Conservation (phyloP, 2,797 vertebrate genomes). For the Merluccius polli region DNA sequence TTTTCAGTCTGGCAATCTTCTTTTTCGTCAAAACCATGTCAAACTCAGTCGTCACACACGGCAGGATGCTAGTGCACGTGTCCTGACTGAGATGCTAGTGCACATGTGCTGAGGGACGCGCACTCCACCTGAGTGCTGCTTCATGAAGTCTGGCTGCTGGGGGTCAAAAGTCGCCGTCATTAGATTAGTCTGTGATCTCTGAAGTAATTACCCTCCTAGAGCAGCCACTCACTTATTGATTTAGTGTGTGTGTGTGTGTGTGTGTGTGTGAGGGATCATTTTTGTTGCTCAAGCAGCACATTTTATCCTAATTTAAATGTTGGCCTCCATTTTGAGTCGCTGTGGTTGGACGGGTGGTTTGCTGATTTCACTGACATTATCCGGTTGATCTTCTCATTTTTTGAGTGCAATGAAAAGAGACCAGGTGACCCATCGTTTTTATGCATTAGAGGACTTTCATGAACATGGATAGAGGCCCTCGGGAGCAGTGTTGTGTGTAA, state of each 20-base stretch:
- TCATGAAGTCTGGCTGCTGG: slow-evolving; percentile 62
- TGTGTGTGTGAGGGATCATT: slow-evolving; percentile 27
- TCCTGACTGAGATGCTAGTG: slow-evolving; percentile 2
- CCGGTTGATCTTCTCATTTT: no score
- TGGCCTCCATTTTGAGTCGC: slow-evolving; percentile 39
- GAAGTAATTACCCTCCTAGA: slow-evolving; percentile 64
- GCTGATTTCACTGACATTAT: not conserved
- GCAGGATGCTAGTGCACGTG: not conserved
- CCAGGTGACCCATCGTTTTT: no score
- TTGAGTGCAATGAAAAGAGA: no score
- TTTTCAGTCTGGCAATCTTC: not conserved
- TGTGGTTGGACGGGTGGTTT: slow-evolving; percentile 20
- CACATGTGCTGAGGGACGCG: not conserved
- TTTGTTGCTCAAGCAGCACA: no score
- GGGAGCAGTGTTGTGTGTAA: no score
- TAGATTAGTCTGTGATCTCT: slow-evolving; percentile 65
- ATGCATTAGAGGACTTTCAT: no score
- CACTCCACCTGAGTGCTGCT: slow-evolving; percentile 48
- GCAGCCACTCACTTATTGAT: slow-evolving; percentile 60
- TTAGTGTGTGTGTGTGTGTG: slow-evolving; percentile 57
- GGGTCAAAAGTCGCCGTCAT: slow-evolving; percentile 66
- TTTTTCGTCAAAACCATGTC: not conserved
- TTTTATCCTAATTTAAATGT: slow-evolving; percentile 32
- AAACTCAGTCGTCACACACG: not conserved
- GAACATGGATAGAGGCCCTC: no score